Evolutionary conservation across 2,888 invertebrate species (phyloP).

Genomic region (Drosophila histrio): DNA sequence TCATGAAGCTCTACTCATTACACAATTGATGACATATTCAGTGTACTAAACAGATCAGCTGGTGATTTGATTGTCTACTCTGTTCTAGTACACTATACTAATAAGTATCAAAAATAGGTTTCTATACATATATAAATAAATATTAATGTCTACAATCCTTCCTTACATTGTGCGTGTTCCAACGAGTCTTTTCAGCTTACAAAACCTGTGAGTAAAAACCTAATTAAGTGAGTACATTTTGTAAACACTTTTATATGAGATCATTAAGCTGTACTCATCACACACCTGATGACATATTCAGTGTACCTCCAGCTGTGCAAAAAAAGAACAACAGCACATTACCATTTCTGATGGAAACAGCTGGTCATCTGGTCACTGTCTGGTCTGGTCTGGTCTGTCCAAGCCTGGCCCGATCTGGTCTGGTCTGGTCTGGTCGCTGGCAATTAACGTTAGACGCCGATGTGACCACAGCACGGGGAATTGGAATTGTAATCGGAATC

Average conservation of each 20-base stretch:
- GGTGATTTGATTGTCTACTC: too few species aligned
- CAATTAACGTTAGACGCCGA: slow-evolving; percentile 58
- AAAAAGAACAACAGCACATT: slow-evolving; percentile 2
- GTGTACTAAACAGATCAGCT: too few species aligned
- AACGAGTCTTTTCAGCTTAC: too few species aligned
- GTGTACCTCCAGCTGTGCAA: neutral
- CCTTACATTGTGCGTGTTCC: too few species aligned
- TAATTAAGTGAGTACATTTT: neutral
- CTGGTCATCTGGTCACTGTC: slow-evolving; percentile 31
- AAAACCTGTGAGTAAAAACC: neutral
- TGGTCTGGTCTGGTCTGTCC: slow-evolving; percentile 29
- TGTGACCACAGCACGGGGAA: slow-evolving; percentile 8
- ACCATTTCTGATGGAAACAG: slow-evolving; percentile 49
- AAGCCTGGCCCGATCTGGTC: slow-evolving; percentile 18
- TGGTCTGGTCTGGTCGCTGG: slow-evolving; percentile 29
- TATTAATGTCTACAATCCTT: too few species aligned
- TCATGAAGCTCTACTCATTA: neutral
- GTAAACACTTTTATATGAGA: neutral
- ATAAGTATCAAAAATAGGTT: too few species aligned
- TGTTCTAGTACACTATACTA: too few species aligned
- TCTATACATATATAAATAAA: too few species aligned
- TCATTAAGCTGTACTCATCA: neutral
- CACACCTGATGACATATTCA: slow-evolving; percentile 1
- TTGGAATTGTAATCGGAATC: slow-evolving; percentile 24
- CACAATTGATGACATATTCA: slow-evolving; percentile 1